Evolutionary conservation across 2,797 vertebrate genomes (phyloP), one percentile per base, ranked within the genome.

Genomic region (Malurus splendens): DNA sequence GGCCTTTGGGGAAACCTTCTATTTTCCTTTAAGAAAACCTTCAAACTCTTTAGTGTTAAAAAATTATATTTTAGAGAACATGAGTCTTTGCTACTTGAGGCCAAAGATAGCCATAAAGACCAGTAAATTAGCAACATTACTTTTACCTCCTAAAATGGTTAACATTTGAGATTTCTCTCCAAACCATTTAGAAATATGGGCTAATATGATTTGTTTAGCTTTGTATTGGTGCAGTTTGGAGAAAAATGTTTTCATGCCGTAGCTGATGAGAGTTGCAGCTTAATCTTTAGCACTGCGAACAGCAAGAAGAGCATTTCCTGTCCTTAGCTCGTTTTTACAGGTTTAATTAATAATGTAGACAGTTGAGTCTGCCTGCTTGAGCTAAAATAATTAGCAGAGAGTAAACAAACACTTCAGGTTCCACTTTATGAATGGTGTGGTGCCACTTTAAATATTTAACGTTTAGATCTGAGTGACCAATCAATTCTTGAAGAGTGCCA

Each of bases 341-440:
- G 76, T 85, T 93, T 93, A 93, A 95, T 95, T 93, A 75, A 89
- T 91, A 86, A 95, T 93, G 76, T 67, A 93, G 83, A 52, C 90
- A 85, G 90, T 75, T 86, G 80, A 83, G 67, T 90, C 95, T 96
- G 67, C 56, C 67, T 94, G 70, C 81, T 90, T 87, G 91, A 60
- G 60, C 65, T 94, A 78, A 86, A 94, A 94, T 92, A 96, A 95
- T 93, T 96, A 95, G 71, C 93, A 85, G 61, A 86, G 80, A 83
- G 68, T 92, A 96, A 96, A 89, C 82, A 93, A 95, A 94, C 67
- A 87, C 82, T 95, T 94, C 86, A 78, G 4, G 2, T 89, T 93
- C 90, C 84, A 44, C 68, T 92, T 94, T 82, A 64, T 94, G 82
- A 95, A 89, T 94, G 68, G 70, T 56, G 44, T 94, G 89, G 91